Evolutionary conservation across 1,140 invertebrate species (phyloP), one percentile per base, ranked within the genome.

Genomic region (Holcopasites calliopsidis): DNA sequence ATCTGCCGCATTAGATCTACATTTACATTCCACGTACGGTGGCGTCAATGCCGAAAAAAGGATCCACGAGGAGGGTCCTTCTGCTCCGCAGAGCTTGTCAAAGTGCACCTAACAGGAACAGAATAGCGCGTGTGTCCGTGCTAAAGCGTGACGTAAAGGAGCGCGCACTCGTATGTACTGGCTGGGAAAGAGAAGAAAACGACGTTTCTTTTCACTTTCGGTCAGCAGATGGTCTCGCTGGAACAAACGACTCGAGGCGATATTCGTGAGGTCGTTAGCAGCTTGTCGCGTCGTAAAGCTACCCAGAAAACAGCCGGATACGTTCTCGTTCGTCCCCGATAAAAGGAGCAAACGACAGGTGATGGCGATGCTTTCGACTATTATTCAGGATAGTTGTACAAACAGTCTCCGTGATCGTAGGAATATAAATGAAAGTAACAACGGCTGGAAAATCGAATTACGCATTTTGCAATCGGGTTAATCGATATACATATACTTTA

Each of bases 1-100:
- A 60, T 76, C 66, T 31, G 62, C 21, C 13, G 60, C 33, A 49
- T 26, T 78, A 80, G 69, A 26, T 65, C 62, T 38, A 72, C 82
- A 83, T 83, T 83, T 82, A 72, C 76, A 82, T 78, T 75, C 40
- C 54, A 35, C n/a, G 49, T 55, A 50, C 42, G 38, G 69, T 74
- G 77, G 80, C 68, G 73, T 69, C 66, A 66, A 7, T 26, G 28
- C 1, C 11, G 28, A 77, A 65, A 77, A 62, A 54, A 49, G 42
- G 35, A 60, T 13, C 11, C 7, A 49, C 31, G n/a, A 52, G 7
- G 42, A 69, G 21, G 54, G 55, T 60, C 35, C 49, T n/a, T 21
- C 33, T 7, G 18, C 42, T n/a, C n/a, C n/a, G n/a, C n/a, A n/a
- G n/a, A n/a, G n/a, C n/a, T n/a, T n/a, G n/a, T n/a, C n/a, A n/a